Percentiles rank a stretch among this genome's conserved stretches.
These are phyloP conservation scores for Calidris pygmaea DNA, from an alignment of 2,113 vertebrate genomes.

Conservation along the genomic window DNA sequence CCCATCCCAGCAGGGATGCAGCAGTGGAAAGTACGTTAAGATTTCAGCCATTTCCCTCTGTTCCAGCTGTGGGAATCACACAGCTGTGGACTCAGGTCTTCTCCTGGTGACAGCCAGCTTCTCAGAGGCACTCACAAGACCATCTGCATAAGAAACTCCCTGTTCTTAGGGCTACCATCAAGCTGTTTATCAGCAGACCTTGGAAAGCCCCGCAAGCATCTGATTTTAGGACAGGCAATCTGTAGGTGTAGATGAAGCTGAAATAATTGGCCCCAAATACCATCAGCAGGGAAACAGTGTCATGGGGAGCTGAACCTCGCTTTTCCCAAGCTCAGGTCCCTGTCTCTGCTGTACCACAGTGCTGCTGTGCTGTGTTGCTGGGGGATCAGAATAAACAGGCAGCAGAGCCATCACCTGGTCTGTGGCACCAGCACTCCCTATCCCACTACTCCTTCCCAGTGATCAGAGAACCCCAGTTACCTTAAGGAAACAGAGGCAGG, in stretches of 20 bases:
- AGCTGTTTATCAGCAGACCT: not conserved
- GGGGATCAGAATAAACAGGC: not conserved
- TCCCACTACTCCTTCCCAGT: not conserved
- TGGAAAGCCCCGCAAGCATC: rapidly evolving
- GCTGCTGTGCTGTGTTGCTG: not conserved
- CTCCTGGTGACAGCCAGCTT: not conserved
- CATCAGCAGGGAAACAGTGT: not conserved
- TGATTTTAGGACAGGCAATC: not conserved
- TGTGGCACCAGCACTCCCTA: not conserved
- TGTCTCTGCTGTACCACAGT: not conserved
- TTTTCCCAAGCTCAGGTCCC: not conserved
- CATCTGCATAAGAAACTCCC: not conserved
- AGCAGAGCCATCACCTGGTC: not conserved
- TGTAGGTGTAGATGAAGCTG: not conserved
- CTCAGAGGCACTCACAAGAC: not conserved
- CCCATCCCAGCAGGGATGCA: not conserved
- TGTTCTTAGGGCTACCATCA: not conserved
- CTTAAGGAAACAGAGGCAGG: not conserved
- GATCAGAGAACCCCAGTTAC: not conserved
- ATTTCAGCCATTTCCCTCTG: not conserved
- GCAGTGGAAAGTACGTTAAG: not conserved
- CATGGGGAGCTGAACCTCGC: not conserved
- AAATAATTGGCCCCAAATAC: not conserved
- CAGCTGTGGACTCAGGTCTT: not conserved
- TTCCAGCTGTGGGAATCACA: not conserved